These are phyloP conservation scores for Lampris megalopsis DNA, from an alignment of 2,113 vertebrate genomes.

Conservation along the genomic window DNA sequence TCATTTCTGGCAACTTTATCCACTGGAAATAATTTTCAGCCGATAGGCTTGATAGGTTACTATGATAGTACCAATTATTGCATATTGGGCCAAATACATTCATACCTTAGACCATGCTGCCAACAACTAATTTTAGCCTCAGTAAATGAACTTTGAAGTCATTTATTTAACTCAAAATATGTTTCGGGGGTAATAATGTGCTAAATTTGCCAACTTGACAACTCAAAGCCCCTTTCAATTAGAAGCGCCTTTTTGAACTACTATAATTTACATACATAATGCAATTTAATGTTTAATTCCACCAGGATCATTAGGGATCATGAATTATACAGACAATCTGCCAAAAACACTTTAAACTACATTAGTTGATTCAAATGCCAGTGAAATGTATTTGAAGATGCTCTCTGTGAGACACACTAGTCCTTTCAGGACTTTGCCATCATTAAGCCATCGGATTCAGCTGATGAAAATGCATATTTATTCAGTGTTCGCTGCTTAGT, in stretches of 20 bases:
- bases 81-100: too few species aligned
- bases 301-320: constrained; percentile 61
- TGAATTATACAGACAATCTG: constrained; percentile 68
- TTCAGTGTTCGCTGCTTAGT: too few species aligned
- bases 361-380: constrained; percentile 67
- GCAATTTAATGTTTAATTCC: constrained; percentile 66
- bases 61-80: too few species aligned
- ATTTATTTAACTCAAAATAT: too few species aligned
- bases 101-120: too few species aligned
- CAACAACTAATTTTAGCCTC: too few species aligned
- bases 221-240: constrained; percentile 37
- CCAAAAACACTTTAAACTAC: constrained; percentile 58
- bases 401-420: background rate
- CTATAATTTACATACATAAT: constrained; percentile 64
- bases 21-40: too few species aligned
- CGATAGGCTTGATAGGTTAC: too few species aligned
- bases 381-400: constrained; percentile 27
- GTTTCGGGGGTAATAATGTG: background rate
- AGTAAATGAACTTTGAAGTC: too few species aligned
- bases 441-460: background rate
- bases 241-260: constrained; percentile 40
- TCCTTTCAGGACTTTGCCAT: background rate
- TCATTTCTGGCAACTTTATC: too few species aligned
- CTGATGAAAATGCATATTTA: too few species aligned
- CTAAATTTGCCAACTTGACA: constrained; percentile 14